A percentile compares a stretch with the other conserved stretches of the same genome.
Conservation (phyloP, 2,888 invertebrate species). For the Polymixis flavicincta region DNA sequence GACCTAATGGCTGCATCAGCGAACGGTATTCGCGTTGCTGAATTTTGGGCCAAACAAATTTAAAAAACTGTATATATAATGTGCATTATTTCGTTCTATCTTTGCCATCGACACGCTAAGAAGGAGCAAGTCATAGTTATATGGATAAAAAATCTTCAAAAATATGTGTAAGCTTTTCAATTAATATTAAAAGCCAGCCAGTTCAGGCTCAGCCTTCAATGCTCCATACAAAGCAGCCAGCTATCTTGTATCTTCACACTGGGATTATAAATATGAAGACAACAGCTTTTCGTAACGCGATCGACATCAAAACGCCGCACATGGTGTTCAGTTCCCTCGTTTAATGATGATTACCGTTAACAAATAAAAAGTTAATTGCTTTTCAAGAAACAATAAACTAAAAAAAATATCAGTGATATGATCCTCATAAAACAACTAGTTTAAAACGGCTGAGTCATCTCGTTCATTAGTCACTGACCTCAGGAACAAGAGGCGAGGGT, state of each 20-base stretch:
- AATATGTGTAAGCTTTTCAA: neutral
- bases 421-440: slow-evolving; percentile 78
- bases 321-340: slow-evolving; percentile 36
- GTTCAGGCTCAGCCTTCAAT: neutral
- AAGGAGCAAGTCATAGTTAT: neutral
- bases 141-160: neutral
- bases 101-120: too few species aligned
- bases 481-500: slow-evolving; percentile 82
- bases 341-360: slow-evolving; percentile 36
- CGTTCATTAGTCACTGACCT: slow-evolving; percentile 88
- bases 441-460: slow-evolving; percentile 83
- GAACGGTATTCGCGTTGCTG: too few species aligned
- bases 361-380: slow-evolving; percentile 57
- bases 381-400: slow-evolving; percentile 59
- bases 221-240: neutral
- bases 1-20: too few species aligned
- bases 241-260: neutral
- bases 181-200: neutral
- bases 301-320: slow-evolving; percentile 21
- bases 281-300: slow-evolving; percentile 17
- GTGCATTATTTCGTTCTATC: too few species aligned
- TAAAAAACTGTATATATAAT: too few species aligned
- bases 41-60: too few species aligned
- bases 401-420: slow-evolving; percentile 67
- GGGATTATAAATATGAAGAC: neutral